Evolutionary conservation across 1,140 invertebrate species (phyloP), one percentile per base, ranked within the genome.

Genomic region (Sinonovacula constricta): DNA sequence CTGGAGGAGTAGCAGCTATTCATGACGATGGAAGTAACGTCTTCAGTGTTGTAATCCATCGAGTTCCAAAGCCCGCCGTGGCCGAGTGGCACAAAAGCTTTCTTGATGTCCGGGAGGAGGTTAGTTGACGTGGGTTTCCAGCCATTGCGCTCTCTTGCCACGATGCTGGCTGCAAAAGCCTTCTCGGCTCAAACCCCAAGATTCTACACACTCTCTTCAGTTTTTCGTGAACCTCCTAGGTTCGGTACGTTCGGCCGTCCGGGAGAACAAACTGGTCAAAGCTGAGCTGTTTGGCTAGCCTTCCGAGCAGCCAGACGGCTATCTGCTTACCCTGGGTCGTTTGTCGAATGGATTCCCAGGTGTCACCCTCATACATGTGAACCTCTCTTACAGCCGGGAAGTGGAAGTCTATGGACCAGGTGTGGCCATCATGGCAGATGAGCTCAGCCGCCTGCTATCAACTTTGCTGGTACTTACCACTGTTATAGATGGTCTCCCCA

Each of bases 31-130:
- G 31, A n/a, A 18, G 65, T 39, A 3, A 56, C 28, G 1, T 79
- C 69, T 3, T 14, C 53, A 2, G 36, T 33, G 59, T 79, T 3
- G 60, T 79, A 79, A n/a, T 45, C 36, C 24, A 49, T 22, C 7
- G 67, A 56, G 12, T 79, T 79, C 77, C 69, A 72, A 30, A 79
- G 77, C 10, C 70, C 62, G 4, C 54, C 78, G 33, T 80, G 78
- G 28, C 53, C 59, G 24, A 30, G 31, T 15, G 28, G 12, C 15
- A 75, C 78, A n/a, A 60, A 66, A 57, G 57, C 56, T 22, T 72
- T 63, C 28, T 79, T 56, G 30, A 72, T 51, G 31, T 62, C 53
- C 5, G 57, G 30, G 59, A 75, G 53, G 31, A 80, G 22, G n/a
- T 26, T 65, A 7, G 63, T 71, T 24, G 78, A 62, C 22, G 62